Conservation (phyloP, 2,888 invertebrate species). For the Napeogenes sylphis region DNA sequence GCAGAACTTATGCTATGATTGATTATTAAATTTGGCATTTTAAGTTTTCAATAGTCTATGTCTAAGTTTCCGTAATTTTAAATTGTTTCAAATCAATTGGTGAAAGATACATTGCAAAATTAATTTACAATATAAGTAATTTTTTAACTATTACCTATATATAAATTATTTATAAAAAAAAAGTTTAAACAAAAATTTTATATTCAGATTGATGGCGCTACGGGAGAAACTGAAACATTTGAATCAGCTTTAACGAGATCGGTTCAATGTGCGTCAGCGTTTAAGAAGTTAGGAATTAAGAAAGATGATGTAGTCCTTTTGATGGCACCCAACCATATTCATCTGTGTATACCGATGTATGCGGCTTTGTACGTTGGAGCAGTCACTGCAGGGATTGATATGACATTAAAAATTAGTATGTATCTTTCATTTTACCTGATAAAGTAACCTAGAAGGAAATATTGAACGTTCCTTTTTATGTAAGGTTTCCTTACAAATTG, state of each 20-base stretch:
- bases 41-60: too few relatives aligned
- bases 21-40: too few relatives aligned
- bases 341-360: conserved; percentile 64
- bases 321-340: conserved; percentile 69
- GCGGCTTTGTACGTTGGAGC: conserved; percentile 68
- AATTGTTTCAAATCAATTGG: too few relatives aligned
- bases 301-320: conserved; percentile 63
- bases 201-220: conserved; percentile 60
- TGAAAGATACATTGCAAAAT: too few relatives aligned
- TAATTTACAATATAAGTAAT: too few relatives aligned
- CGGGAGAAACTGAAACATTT: conserved; percentile 61
- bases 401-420: conserved; percentile 50
- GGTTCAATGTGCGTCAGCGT: conserved; percentile 58
- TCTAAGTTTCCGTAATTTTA: too few relatives aligned
- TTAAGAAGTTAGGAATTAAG: conserved; percentile 55
- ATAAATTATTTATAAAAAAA: too few relatives aligned
- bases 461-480: not conserved
- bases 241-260: conserved; percentile 53
- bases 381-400: conserved; percentile 50
- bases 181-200: too few relatives aligned
- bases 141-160: too few relatives aligned
- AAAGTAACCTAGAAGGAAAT: too few relatives aligned
- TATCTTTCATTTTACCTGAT: conserved; percentile 11
- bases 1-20: too few relatives aligned
- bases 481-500: too few relatives aligned